Evolutionary conservation across 2,797 vertebrate genomes (phyloP).

Genomic region (Lemur catta): DNA sequence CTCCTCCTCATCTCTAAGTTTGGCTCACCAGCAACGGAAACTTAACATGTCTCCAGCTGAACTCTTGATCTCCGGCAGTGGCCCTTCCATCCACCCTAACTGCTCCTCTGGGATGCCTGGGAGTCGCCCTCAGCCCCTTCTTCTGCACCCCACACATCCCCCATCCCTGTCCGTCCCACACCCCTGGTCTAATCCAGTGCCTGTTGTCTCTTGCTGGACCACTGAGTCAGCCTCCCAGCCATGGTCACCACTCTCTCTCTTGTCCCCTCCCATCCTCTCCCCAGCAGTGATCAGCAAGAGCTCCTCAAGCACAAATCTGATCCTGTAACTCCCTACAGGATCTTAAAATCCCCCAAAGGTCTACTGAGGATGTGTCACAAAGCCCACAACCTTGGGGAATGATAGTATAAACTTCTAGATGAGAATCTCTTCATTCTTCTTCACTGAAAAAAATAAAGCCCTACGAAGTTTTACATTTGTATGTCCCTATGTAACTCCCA

Average conservation of each 20-base stretch:
- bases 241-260: not conserved
- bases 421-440: not conserved
- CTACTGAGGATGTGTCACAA: not conserved
- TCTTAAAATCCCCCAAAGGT: not conserved
- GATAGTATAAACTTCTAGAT: not conserved
- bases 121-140: not conserved
- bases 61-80: not conserved
- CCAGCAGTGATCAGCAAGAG: not conserved
- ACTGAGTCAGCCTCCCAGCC: not conserved
- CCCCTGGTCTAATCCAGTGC: not conserved
- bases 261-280: not conserved
- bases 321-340: rapidly evolving
- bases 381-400: not conserved
- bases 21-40: not conserved
- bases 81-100: not conserved
- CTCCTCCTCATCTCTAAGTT: slow-evolving; percentile 18
- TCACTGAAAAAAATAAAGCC: not conserved
- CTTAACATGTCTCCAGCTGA: not conserved
- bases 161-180: not conserved
- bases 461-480: not conserved
- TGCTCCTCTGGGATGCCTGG: not conserved
- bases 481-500: not conserved
- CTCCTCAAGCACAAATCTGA: not conserved
- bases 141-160: not conserved
- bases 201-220: not conserved